These are phyloP conservation scores for Silurus meridionalis DNA, from an alignment of 2,113 vertebrate genomes.

Conservation along the genomic window DNA sequence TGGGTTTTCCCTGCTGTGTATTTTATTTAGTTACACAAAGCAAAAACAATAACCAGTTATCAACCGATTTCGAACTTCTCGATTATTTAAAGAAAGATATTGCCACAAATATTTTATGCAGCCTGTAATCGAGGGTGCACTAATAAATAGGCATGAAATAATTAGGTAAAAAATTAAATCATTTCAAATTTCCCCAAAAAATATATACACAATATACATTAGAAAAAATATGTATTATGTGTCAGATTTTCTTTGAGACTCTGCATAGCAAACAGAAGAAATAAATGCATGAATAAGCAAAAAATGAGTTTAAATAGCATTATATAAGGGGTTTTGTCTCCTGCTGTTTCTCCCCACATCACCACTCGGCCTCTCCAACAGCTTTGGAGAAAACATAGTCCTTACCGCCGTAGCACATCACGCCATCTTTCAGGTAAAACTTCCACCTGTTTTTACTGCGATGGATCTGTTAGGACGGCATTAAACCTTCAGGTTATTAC, in stretches of 20 bases:
- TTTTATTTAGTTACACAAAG: conserved; percentile 20
- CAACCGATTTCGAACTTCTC: background rate
- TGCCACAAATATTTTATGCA: no score
- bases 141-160: no score
- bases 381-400: conserved; percentile 96
- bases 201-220: no score
- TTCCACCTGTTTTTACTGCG: conserved; percentile 98
- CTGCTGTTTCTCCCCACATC: conserved; percentile 11
- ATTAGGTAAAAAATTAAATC: no score
- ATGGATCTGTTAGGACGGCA: conserved; percentile 80
- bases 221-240: no score
- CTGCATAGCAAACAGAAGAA: background rate
- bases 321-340: background rate
- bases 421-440: conserved; percentile 92
- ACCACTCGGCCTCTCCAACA: conserved; percentile 95
- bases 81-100: background rate
- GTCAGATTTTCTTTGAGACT: background rate
- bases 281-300: background rate
- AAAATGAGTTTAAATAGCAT: background rate
- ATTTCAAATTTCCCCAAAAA: no score
- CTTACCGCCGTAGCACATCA: conserved; percentile 89
- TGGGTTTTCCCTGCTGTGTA: conserved; percentile 14
- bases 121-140: no score
- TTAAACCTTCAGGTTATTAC: background rate
- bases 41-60: background rate